A percentile compares a stretch with the other conserved stretches of the same genome.
Evolutionary conservation across 1,140 invertebrate species (phyloP).

Genomic region (Cephus cinctus): DNA sequence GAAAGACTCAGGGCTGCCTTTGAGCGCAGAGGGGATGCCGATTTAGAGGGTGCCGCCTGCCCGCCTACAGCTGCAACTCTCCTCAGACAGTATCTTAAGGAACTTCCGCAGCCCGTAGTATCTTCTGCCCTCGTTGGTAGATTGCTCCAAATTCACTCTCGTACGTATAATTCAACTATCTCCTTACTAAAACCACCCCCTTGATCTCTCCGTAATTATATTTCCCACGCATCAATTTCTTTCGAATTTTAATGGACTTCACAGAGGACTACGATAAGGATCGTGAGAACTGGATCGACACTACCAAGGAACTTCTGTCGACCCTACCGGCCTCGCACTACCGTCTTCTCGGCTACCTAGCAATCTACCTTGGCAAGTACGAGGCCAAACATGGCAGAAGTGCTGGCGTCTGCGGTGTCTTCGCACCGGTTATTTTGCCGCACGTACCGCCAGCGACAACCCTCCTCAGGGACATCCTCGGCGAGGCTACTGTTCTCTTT

Average conservation of each 20-base stretch:
- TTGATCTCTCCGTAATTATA: neutral
- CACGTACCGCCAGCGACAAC: constrained; percentile 49
- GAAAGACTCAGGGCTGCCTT: constrained; percentile 51
- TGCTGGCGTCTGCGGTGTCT: constrained; percentile 46
- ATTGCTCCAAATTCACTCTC: constrained; percentile 44
- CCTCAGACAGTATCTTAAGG: constrained; percentile 54
- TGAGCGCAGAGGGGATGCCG: constrained; percentile 55
- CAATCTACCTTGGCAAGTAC: constrained; percentile 51
- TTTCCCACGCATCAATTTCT: too few relatives aligned
- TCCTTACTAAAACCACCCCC: too few relatives aligned
- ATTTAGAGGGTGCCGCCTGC: constrained; percentile 51
- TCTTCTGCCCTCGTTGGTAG: constrained; percentile 44
- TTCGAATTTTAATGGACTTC: constrained; percentile 7
- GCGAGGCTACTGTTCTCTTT: constrained; percentile 41
- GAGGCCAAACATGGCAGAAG: constrained; percentile 46
- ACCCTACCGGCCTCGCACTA: constrained; percentile 46
- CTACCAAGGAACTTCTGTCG: constrained; percentile 42
- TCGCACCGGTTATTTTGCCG: constrained; percentile 51
- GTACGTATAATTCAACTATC: constrained; percentile 33
- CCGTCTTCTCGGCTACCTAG: constrained; percentile 49
- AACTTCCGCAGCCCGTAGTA: constrained; percentile 55
- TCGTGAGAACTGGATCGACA: constrained; percentile 44
- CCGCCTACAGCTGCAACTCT: constrained; percentile 53
- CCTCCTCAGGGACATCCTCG: constrained; percentile 45
- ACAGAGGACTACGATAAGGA: constrained; percentile 39